Conservation (phyloP, 2,113 vertebrate species). For the Lophotis ruficrista region DNA sequence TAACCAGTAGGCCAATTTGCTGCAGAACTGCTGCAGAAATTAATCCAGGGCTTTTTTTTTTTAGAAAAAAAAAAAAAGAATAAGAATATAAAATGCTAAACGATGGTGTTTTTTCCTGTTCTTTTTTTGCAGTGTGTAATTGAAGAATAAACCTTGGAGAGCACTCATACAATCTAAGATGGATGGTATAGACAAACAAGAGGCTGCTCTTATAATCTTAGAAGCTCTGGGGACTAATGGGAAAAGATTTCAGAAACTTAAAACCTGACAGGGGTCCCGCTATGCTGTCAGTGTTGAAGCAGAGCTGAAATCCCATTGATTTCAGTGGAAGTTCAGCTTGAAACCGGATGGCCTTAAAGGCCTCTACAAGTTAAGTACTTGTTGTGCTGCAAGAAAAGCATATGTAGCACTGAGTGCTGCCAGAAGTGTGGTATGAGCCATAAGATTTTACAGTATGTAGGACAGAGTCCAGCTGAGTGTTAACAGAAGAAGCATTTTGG, state of each 20-base stretch:
- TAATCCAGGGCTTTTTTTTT: neutral
- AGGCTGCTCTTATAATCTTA: conserved; percentile 61
- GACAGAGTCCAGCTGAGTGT: conserved; percentile 68
- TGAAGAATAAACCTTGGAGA: conserved; percentile 47
- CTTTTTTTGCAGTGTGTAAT: conserved; percentile 16
- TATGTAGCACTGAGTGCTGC: conserved; percentile 63
- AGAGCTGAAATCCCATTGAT: conserved; percentile 42
- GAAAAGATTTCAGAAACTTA: conserved; percentile 52
- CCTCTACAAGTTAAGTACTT: conserved; percentile 65
- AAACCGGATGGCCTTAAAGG: conserved; percentile 60
- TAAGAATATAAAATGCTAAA: neutral
- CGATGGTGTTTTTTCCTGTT: neutral
- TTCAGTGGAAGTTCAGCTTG: conserved; percentile 53
- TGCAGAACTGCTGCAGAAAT: neutral
- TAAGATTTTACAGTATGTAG: conserved; percentile 77
- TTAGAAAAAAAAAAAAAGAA: neutral
- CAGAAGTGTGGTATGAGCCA: conserved; percentile 68
- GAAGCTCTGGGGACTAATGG: conserved; percentile 35
- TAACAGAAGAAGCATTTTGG: conserved; percentile 69
- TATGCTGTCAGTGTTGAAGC: neutral
- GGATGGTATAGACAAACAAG: conserved; percentile 54
- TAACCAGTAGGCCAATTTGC: neutral
- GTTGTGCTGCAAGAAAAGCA: conserved; percentile 70
- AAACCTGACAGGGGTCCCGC: conserved; percentile 11
- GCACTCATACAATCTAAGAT: conserved; percentile 27